These are phyloP conservation scores for Anas capensis DNA, from an alignment of 2,797 vertebrate genomes.

Conservation along the genomic window DNA sequence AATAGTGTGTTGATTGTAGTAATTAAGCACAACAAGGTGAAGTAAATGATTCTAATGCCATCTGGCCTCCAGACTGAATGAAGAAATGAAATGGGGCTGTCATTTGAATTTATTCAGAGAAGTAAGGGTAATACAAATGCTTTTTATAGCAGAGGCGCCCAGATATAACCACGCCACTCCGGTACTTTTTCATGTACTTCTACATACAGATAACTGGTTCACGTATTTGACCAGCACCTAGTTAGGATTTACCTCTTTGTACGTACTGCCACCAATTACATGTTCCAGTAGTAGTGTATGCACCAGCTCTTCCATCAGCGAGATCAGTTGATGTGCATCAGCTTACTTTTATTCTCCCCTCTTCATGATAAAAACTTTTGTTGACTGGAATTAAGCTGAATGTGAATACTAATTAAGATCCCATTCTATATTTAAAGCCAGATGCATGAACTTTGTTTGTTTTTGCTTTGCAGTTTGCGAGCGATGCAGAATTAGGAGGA, in stretches of 20 bases:
- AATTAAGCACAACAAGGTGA: constrained; percentile 99
- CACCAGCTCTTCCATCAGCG: background rate
- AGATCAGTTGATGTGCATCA: background rate
- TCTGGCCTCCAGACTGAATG: constrained; percentile 93
- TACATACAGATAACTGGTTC: background rate
- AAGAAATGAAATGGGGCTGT: constrained; percentile 92
- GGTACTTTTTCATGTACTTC: constrained; percentile 17
- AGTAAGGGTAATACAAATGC: constrained; percentile 85
- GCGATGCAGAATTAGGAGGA: background rate
- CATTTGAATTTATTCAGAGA: constrained; percentile 90
- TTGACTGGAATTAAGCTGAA: constrained; percentile 3
- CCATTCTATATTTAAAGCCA: background rate
- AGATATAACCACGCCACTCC: constrained; percentile 42
- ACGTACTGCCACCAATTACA: background rate
- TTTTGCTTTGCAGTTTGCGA: background rate
- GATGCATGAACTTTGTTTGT: background rate
- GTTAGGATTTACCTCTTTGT: background rate
- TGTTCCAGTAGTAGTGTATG: background rate
- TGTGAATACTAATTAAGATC: background rate
- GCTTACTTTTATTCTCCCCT: background rate
- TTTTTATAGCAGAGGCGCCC: constrained; percentile 60
- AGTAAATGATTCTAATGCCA: constrained; percentile 96
- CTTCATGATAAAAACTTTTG: background rate
- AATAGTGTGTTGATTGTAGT: constrained; percentile 99
- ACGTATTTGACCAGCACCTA: background rate